phyloP scores from a whole-genome alignment of 2,797 vertebrate species.

The Pseudotriccus pelzelni region DNA sequence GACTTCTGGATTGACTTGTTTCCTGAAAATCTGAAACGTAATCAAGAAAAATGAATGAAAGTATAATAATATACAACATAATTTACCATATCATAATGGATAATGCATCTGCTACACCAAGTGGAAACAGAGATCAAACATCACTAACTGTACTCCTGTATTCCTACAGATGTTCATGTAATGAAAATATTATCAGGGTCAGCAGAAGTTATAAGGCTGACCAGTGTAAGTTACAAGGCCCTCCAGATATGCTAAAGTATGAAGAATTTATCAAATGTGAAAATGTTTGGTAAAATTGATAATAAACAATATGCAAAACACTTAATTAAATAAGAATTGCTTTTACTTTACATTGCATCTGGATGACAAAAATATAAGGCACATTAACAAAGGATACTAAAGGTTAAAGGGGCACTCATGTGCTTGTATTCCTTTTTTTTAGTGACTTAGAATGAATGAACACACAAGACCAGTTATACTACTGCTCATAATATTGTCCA shows the following conservation, averaged over 20 bases:
- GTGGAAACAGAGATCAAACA: background rate
- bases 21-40: constrained; percentile 74
- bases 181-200: background rate
- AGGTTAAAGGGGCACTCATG: background rate
- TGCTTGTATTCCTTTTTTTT: background rate
- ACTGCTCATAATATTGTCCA: constrained; percentile 18
- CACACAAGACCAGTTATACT: background rate
- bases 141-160: background rate
- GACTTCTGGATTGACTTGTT: constrained; percentile 78
- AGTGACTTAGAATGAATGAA: constrained; percentile 26
- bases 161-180: background rate
- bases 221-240: no score
- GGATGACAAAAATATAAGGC: background rate
- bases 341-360: background rate
- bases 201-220: background rate
- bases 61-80: background rate
- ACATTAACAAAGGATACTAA: background rate
- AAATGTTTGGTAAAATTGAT: background rate
- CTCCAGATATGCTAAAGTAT: background rate
- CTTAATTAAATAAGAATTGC: background rate
- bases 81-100: background rate
- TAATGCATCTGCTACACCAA: background rate
- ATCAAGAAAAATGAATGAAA: background rate
- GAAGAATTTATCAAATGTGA: background rate
- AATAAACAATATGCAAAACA: background rate